A percentile compares a stretch with the other conserved stretches of the same genome.
Evolutionary conservation across 2,113 vertebrate species (phyloP).

Genomic region (Athene cunicularia): DNA sequence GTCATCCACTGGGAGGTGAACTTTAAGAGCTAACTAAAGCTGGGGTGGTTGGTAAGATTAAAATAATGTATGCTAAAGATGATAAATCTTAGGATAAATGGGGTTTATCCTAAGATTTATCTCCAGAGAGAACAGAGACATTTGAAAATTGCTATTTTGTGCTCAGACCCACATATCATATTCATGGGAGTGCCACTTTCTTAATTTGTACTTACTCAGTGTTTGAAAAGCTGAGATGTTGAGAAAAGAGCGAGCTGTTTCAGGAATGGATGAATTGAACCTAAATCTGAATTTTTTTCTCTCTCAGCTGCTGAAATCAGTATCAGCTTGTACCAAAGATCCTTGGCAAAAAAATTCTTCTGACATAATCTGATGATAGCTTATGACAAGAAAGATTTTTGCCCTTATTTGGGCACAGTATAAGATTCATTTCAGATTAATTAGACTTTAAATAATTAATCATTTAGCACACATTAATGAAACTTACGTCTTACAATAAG

Average conservation of each 20-base stretch:
- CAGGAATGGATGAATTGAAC: not conserved
- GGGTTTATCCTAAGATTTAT: not conserved
- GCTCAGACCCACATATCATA: not conserved
- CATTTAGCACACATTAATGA: not conserved
- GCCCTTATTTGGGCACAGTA: not conserved
- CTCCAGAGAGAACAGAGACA: not conserved
- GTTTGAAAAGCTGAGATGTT: not conserved
- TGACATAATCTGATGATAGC: not conserved
- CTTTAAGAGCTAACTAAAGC: not conserved
- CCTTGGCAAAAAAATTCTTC: not conserved
- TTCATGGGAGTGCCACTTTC: not conserved
- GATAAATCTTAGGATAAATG: not conserved
- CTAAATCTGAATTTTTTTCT: not conserved
- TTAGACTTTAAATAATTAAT: not conserved
- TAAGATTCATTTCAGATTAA: not conserved
- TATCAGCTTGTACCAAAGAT: not conserved
- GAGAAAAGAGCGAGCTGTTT: not conserved
- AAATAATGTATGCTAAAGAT: not conserved
- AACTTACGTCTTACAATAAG: conserved; percentile 89
- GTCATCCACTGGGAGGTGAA: not conserved
- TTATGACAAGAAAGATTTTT: not conserved
- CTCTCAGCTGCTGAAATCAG: not conserved
- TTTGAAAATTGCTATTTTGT: not conserved
- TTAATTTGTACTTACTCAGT: not conserved
- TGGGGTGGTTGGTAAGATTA: not conserved